Evolutionary conservation across 2,113 vertebrate species (phyloP).

Genomic region (Hypomesus transpacificus): DNA sequence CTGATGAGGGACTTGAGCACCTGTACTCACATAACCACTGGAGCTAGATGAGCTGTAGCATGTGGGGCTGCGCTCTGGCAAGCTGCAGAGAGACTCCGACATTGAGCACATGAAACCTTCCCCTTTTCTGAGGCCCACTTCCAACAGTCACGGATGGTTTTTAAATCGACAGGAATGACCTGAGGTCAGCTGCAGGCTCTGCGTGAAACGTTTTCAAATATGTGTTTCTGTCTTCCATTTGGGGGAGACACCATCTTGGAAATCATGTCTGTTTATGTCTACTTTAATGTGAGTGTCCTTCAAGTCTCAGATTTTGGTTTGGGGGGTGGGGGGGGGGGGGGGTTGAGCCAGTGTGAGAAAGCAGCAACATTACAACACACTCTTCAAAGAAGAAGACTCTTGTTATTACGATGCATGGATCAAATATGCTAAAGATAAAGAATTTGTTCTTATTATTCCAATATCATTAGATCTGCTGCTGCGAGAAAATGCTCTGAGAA

Average conservation of each 20-base stretch:
- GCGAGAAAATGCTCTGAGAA: neutral
- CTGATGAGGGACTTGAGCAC: constrained; percentile 20
- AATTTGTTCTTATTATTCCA: neutral
- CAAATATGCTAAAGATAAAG: neutral
- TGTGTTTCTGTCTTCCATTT: too few species aligned
- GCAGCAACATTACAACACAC: neutral
- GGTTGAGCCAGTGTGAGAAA: too few species aligned
- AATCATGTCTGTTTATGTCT: neutral
- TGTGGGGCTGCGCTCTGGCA: neutral
- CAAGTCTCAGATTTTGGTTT: neutral
- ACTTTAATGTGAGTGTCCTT: neutral
- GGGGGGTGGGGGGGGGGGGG: neutral
- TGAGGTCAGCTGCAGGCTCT: constrained; percentile 1
- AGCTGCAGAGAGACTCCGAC: neutral
- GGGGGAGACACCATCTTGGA: neutral
- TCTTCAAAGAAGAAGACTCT: neutral
- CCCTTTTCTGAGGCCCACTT: too few species aligned
- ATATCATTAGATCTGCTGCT: neutral
- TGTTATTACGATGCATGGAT: neutral
- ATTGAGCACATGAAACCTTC: neutral
- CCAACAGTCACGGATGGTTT: too few species aligned
- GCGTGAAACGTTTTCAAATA: neutral
- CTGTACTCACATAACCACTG: constrained; percentile 15
- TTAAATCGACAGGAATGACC: constrained; percentile 2
- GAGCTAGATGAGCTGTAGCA: too few species aligned